Conservation (phyloP, 1,140 invertebrate genomes). For the Alviniconcha marisindica region DNA sequence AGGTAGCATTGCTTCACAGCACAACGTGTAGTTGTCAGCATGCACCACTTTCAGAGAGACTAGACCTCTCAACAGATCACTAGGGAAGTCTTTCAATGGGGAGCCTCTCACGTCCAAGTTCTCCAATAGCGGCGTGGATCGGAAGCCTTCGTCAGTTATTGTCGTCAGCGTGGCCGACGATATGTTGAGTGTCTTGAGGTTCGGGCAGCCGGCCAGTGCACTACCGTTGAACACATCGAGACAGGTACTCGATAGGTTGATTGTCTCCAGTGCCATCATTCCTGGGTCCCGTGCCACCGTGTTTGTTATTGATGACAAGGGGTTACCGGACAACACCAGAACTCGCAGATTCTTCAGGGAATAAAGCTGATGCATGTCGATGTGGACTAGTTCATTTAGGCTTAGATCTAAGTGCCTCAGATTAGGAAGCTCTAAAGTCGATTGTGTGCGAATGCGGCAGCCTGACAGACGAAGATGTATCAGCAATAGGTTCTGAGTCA, state of each 20-base stretch:
- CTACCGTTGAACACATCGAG: not conserved
- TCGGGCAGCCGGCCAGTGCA: not conserved
- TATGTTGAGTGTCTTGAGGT: slow-evolving; percentile 7
- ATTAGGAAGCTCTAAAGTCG: not conserved
- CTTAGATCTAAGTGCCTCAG: slow-evolving; percentile 30
- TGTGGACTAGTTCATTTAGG: slow-evolving; percentile 7
- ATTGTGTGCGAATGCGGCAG: not conserved
- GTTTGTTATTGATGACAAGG: not conserved
- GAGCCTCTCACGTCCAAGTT: slow-evolving; percentile 39
- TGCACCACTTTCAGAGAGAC: slow-evolving; percentile 26
- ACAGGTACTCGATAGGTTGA: not conserved
- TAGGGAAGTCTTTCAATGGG: slow-evolving; percentile 28
- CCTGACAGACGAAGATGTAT: not conserved
- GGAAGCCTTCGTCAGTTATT: slow-evolving; percentile 49
- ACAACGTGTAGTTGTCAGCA: slow-evolving; percentile 47
- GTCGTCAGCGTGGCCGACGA: slow-evolving; percentile 39
- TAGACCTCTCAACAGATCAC: slow-evolving; percentile 41
- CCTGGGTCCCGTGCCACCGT: not conserved
- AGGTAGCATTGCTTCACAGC: slow-evolving; percentile 46
- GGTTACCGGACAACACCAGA: slow-evolving; percentile 29
- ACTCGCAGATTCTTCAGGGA: slow-evolving; percentile 17
- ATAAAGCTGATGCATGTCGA: not conserved
- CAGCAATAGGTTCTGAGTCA: not conserved
- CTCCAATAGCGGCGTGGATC: slow-evolving; percentile 44
- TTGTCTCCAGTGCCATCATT: not conserved